Percentiles rank a stretch among this genome's conserved stretches.
Conservation (phyloP, 2,888 invertebrate species). For the Ectropis crepuscularia region DNA sequence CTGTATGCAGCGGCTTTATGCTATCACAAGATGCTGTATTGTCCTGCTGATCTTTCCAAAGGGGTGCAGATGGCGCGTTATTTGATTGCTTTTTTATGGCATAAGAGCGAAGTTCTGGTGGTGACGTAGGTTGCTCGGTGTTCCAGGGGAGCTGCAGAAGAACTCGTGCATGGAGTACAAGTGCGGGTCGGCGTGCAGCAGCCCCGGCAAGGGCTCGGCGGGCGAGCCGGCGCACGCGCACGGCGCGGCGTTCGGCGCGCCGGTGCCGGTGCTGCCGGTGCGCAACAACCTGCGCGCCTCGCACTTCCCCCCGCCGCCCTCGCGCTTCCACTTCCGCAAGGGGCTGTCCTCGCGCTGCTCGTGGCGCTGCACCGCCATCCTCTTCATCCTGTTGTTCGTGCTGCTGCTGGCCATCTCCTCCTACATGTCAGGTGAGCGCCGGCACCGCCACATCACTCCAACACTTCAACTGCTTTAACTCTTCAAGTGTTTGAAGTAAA, state of each 20-base stretch:
- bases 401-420: slow-evolving; percentile 92
- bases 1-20: too few relatives aligned
- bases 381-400: slow-evolving; percentile 93
- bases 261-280: slow-evolving; percentile 91
- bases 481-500: too few relatives aligned
- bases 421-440: slow-evolving; percentile 91
- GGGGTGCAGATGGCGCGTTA: too few relatives aligned
- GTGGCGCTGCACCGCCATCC: slow-evolving; percentile 96
- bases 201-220: slow-evolving; percentile 87
- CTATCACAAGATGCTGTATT: too few relatives aligned
- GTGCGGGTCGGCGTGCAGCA: slow-evolving; percentile 94
- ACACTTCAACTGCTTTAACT: background rate
- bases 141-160: slow-evolving; percentile 93
- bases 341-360: slow-evolving; percentile 94
- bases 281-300: slow-evolving; percentile 89
- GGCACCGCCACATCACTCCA: background rate
- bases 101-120: too few relatives aligned
- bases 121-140: background rate
- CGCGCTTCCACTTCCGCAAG: slow-evolving; percentile 94
- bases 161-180: slow-evolving; percentile 95
- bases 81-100: too few relatives aligned
- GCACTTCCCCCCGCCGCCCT: slow-evolving; percentile 89
- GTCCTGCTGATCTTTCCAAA: too few relatives aligned
- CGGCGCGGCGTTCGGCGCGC: slow-evolving; percentile 86
- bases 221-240: slow-evolving; percentile 86